Base-by-base conservation (phyloP, 2,888 invertebrate genomes). In the Raillietiella orientalis region DNA sequence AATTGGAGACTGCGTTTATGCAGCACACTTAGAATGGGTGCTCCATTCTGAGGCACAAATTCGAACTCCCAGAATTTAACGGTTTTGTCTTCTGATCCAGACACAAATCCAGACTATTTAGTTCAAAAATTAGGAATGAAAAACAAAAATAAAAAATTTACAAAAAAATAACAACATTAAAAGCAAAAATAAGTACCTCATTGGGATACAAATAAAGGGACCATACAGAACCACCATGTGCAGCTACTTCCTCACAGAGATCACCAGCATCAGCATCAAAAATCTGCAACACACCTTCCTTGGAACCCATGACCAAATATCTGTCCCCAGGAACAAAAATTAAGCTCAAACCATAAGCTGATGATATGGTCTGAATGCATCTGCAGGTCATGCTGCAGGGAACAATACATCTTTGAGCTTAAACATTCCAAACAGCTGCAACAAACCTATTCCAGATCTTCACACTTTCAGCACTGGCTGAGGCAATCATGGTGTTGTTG, bases 1-100 rank as follows among this genome's bases (percentile, higher is more conserved):
- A 90, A 46, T 43, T 77, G 66, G 12, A 93, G 46, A 0, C 75
- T 75, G 34, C 67, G 59, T 16, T 61, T 62, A 39, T 82, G 77
- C 2, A 72, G 45, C 12, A 75, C 43, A 1, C 74, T 72, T 3
- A 74, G 47, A 2, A 71, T 63, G 48, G 61, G 51, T 5, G 39
- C 39, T 28, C 30, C 31, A 30, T 31, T 34, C 34, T 66, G 65
- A 9, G 58, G 54, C 21, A 79, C 58, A 9, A 84, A 52, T 43
- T 84, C 77, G 43, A 84, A 87, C 29, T 66, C 63, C 90, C 90
- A 93, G 37, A 87, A 64, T 46, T 82, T 84, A 0, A 87, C 69
- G 1, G 69, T 69, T 33, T 69, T 63, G 43, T 93, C 90, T 2
- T 66, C 67, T 28, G 84, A 69, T 2, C 79, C 84, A 3, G 75